These are phyloP conservation scores for Drosophila ficusphila DNA, from an alignment of 1,140 invertebrate species.

Conservation along the genomic window DNA sequence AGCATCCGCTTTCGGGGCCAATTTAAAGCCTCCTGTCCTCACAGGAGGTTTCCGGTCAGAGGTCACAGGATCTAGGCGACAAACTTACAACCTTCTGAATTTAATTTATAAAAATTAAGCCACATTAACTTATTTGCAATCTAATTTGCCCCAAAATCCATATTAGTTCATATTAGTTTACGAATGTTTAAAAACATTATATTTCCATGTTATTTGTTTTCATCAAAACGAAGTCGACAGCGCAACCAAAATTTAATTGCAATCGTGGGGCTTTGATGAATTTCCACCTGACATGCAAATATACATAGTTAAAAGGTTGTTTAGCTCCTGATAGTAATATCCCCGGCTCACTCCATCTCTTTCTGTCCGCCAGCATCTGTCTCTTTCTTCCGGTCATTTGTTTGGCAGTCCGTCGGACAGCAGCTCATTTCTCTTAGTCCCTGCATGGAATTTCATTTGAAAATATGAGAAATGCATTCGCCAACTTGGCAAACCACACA, in stretches of 20 bases:
- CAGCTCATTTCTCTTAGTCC: constrained; percentile 58
- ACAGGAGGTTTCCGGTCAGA: background rate
- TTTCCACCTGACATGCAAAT: constrained; percentile 17
- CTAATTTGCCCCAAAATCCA: no score
- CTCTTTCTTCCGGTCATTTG: constrained; percentile 30
- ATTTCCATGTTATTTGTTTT: background rate
- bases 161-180: no score
- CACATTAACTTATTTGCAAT: no score
- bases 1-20: constrained; percentile 13
- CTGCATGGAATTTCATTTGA: constrained; percentile 64
- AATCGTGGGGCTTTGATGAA: background rate
- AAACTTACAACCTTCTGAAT: no score
- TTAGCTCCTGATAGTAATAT: constrained; percentile 2
- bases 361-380: background rate
- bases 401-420: constrained; percentile 20
- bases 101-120: no score
- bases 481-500: constrained; percentile 17
- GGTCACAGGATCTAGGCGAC: no score
- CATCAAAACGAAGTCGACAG: background rate
- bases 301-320: constrained; percentile 8
- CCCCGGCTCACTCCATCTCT: background rate
- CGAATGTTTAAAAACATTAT: no score
- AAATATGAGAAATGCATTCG: constrained; percentile 60
- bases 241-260: constrained; percentile 3
- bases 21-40: constrained; percentile 5